Evolutionary conservation across 1,140 invertebrate genomes (phyloP).

Genomic region (Neoseiulus cucumeris): DNA sequence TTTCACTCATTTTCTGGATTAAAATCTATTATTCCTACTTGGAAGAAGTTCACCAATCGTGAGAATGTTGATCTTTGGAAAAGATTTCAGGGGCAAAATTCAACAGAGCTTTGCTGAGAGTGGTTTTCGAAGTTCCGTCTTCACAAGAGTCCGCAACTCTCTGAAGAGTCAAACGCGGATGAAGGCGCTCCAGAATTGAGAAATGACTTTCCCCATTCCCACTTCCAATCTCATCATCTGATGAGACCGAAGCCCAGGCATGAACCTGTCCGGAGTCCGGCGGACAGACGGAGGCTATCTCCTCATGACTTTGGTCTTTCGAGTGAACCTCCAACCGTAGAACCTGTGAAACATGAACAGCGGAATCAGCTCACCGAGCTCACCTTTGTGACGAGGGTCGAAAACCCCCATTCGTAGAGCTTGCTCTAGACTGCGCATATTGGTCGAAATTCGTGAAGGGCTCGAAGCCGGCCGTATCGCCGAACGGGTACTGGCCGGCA

Average conservation of each 20-base stretch:
- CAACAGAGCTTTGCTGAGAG: background rate
- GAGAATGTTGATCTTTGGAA: background rate
- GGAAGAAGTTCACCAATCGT: background rate
- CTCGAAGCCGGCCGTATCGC: background rate
- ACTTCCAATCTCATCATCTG: no score
- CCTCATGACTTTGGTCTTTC: background rate
- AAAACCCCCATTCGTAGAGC: background rate
- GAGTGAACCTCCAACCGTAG: background rate
- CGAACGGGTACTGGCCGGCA: no score
- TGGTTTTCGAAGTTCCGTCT: background rate
- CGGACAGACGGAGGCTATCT: background rate
- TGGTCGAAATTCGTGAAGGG: constrained; percentile 1
- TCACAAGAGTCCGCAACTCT: no score
- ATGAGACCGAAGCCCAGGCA: no score
- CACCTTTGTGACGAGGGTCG: background rate
- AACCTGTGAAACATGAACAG: background rate
- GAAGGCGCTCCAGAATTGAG: no score
- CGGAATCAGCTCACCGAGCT: background rate
- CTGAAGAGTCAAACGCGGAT: no score
- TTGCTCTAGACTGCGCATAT: background rate
- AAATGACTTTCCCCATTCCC: no score
- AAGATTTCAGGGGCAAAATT: background rate
- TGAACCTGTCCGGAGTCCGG: background rate
- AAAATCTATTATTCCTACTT: background rate
- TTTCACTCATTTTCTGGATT: no score